Evolutionary conservation across 64 coral and sea anemone genomes (phyloP).

Genomic region (Stichodactyla mertensii): DNA sequence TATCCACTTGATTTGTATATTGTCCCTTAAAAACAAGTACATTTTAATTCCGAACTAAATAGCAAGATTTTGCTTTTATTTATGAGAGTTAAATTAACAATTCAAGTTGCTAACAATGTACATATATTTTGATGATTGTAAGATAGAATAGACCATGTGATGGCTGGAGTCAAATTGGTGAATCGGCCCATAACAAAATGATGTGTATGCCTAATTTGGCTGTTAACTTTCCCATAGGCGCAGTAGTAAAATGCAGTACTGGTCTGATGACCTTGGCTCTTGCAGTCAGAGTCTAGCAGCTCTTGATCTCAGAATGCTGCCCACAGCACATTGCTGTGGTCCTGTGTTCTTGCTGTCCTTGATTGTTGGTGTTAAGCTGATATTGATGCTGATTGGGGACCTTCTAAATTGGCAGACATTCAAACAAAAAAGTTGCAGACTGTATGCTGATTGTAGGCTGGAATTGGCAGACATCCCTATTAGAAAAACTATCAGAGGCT

Average conservation of each 20-base stretch:
- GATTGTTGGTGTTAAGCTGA: constrained; percentile 15
- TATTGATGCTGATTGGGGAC: neutral
- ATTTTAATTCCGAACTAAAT: too few relatives aligned
- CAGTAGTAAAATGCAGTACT: constrained; percentile 42
- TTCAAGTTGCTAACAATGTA: too few relatives aligned
- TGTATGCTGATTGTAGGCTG: neutral
- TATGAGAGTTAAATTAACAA: too few relatives aligned
- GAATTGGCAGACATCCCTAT: neutral
- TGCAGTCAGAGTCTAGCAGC: neutral
- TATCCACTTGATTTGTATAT: too few relatives aligned
- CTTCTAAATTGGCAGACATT: neutral
- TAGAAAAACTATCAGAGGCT: neutral
- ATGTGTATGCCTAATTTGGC: neutral
- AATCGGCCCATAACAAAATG: too few relatives aligned
- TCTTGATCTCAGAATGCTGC: constrained; percentile 1
- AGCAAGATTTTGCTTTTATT: too few relatives aligned
- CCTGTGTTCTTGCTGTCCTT: constrained; percentile 6
- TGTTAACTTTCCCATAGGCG: constrained; percentile 61
- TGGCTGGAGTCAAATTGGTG: too few relatives aligned
- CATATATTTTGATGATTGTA: too few relatives aligned
- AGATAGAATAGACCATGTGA: too few relatives aligned
- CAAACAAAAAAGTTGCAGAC: neutral
- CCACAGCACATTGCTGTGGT: constrained; percentile 14
- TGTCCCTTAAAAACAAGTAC: too few relatives aligned
- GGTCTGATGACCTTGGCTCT: constrained; percentile 22